Conservation (phyloP, 1,140 invertebrate species). For the Polypedilum vanderplanki region DNA sequence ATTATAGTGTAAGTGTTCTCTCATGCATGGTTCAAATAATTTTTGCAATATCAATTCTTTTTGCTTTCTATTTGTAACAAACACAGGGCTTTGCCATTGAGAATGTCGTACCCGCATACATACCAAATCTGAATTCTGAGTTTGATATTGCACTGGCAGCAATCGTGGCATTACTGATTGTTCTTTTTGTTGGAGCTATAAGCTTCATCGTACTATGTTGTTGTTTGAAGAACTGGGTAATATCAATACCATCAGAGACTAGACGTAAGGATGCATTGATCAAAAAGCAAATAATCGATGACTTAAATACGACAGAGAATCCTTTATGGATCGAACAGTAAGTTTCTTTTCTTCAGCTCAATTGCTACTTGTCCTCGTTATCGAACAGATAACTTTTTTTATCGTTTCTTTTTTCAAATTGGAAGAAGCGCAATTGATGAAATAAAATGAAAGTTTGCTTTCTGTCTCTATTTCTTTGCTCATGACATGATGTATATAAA, state of each 20-base stretch:
- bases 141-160: slow-evolving; percentile 81
- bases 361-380: no score
- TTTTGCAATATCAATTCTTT: neutral
- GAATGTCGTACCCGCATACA: slow-evolving; percentile 65
- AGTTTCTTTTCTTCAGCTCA: slow-evolving; percentile 38
- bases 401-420: slow-evolving; percentile 25
- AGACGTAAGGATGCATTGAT: slow-evolving; percentile 66
- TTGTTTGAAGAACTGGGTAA: slow-evolving; percentile 75
- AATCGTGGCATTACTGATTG: slow-evolving; percentile 75
- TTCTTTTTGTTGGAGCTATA: slow-evolving; percentile 77
- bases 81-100: slow-evolving; percentile 75
- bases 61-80: slow-evolving; percentile 34
- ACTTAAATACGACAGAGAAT: slow-evolving; percentile 83
- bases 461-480: no score
- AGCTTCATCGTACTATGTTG: slow-evolving; percentile 83
- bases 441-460: neutral
- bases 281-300: slow-evolving; percentile 72
- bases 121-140: slow-evolving; percentile 54
- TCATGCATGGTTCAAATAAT: neutral
- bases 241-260: slow-evolving; percentile 53
- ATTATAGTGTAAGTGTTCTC: slow-evolving; percentile 36
- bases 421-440: slow-evolving; percentile 15
- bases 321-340: slow-evolving; percentile 88
- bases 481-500: neutral
- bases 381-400: slow-evolving; percentile 29